Evolutionary conservation across 2,797 vertebrate genomes (phyloP).

Genomic region (Astyanax mexicanus): DNA sequence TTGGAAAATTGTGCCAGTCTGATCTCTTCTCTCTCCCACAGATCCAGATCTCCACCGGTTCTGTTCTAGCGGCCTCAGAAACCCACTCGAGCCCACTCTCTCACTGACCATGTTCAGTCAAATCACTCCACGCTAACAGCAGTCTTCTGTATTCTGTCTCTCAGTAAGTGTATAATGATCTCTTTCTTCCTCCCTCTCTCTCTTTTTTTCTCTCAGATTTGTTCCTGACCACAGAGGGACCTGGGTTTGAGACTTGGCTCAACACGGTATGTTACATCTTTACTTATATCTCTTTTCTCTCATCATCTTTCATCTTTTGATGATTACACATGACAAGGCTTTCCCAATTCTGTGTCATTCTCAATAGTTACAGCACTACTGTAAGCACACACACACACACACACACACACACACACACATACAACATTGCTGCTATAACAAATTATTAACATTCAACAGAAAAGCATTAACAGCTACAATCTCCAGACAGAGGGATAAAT

Average conservation of each 20-base stretch:
- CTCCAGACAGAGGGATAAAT: not conserved
- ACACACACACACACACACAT: too few relatives aligned
- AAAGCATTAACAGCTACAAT: too few relatives aligned
- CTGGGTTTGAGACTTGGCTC: constrained; percentile 58
- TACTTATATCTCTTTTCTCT: not conserved
- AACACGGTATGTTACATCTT: constrained; percentile 56
- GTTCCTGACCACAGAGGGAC: constrained; percentile 56
- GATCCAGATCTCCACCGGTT: not conserved
- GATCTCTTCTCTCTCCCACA: not conserved
- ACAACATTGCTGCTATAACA: too few relatives aligned
- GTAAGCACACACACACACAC: too few relatives aligned
- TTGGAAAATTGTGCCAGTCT: constrained; percentile 1
- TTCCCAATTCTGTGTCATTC: too few relatives aligned
- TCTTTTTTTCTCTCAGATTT: constrained; percentile 40
- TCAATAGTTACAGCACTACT: too few relatives aligned
- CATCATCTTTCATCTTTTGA: not conserved
- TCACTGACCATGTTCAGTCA: too few relatives aligned
- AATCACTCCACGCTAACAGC: too few relatives aligned
- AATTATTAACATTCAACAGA: too few relatives aligned
- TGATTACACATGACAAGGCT: constrained; percentile 9
- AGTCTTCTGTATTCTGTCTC: not conserved
- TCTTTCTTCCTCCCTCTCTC: constrained; percentile 42
- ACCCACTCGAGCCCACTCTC: too few relatives aligned
- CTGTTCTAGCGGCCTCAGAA: too few relatives aligned
- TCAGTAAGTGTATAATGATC: not conserved